These are phyloP conservation scores for Scortum barcoo DNA, from an alignment of 2,113 vertebrate species.

Conservation along the genomic window DNA sequence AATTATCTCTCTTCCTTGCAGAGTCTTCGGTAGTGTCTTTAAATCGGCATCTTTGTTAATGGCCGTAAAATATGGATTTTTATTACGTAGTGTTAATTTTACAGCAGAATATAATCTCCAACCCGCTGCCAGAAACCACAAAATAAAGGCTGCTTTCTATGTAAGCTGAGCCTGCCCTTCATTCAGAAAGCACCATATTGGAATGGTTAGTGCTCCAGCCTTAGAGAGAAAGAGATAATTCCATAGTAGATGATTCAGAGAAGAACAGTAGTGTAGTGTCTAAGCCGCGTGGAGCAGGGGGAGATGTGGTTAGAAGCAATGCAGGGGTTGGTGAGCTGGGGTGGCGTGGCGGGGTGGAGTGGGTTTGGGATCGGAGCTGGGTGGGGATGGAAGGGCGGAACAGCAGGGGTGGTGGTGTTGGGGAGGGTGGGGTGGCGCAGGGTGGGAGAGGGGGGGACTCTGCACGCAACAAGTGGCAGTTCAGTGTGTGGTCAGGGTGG, in stretches of 20 bases:
- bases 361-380: constrained; percentile 69
- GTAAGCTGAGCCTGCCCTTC: constrained; percentile 56
- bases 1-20: constrained; percentile 12
- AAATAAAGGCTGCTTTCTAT: constrained; percentile 52
- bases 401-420: constrained; percentile 69
- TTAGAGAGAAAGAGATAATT: constrained; percentile 66
- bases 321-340: constrained; percentile 68
- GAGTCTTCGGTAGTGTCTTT: constrained; percentile 3
- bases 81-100: constrained; percentile 45
- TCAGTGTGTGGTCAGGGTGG: constrained; percentile 84
- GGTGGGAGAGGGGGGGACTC: constrained; percentile 61
- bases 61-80: constrained; percentile 27
- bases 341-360: constrained; percentile 56
- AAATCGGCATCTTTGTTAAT: constrained; percentile 14
- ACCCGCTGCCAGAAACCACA: constrained; percentile 51
- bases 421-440: constrained; percentile 54
- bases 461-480: constrained; percentile 84
- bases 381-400: constrained; percentile 58
- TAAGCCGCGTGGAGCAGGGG: constrained; percentile 62
- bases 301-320: constrained; percentile 75
- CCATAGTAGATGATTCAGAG: constrained; percentile 64
- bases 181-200: constrained; percentile 60
- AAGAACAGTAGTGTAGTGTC: constrained; percentile 72
- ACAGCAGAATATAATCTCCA: constrained; percentile 40
- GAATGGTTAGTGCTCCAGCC: constrained; percentile 54